Evolutionary conservation across 2,113 vertebrate genomes (phyloP).

Genomic region (Ophiodon elongatus): DNA sequence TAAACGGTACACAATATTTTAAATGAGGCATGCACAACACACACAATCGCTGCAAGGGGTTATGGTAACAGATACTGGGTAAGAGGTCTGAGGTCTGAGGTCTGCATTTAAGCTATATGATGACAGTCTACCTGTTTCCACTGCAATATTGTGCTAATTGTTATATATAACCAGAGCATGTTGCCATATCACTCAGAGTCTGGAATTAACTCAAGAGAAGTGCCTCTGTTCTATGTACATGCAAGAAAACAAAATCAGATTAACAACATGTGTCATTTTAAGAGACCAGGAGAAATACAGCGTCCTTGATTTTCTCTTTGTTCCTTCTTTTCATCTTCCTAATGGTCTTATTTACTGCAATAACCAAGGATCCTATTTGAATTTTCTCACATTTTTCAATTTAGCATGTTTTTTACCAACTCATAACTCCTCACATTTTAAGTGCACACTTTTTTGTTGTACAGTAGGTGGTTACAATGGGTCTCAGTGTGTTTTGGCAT

Average conservation of each 20-base stretch:
- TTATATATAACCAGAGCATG: not conserved
- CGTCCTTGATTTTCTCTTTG: not conserved
- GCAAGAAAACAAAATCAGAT: not conserved
- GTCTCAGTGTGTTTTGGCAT: not conserved
- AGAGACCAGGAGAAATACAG: not conserved
- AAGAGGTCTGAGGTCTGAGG: conserved; percentile 6
- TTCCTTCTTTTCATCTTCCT: not conserved
- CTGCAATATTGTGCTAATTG: conserved; percentile 1
- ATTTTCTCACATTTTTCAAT: not conserved
- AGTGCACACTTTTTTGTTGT: not conserved
- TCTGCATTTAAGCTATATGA: not conserved
- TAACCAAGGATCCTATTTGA: not conserved
- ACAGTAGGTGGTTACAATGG: not conserved
- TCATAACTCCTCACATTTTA: not conserved
- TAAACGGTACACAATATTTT: conserved; percentile 20
- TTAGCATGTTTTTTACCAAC: not conserved
- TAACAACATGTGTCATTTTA: no score
- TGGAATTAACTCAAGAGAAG: not conserved
- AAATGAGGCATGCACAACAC: conserved; percentile 65
- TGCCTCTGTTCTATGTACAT: not conserved
- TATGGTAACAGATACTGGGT: conserved; percentile 47
- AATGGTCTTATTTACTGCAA: not conserved
- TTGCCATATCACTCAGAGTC: conserved; percentile 2
- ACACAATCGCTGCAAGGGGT: conserved; percentile 51
- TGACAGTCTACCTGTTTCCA: not conserved